Percentiles rank a stretch among this genome's conserved stretches.
phyloP scores from a whole-genome alignment of 2,888 invertebrate genomes.

The Dorcus parallelipipedus region DNA sequence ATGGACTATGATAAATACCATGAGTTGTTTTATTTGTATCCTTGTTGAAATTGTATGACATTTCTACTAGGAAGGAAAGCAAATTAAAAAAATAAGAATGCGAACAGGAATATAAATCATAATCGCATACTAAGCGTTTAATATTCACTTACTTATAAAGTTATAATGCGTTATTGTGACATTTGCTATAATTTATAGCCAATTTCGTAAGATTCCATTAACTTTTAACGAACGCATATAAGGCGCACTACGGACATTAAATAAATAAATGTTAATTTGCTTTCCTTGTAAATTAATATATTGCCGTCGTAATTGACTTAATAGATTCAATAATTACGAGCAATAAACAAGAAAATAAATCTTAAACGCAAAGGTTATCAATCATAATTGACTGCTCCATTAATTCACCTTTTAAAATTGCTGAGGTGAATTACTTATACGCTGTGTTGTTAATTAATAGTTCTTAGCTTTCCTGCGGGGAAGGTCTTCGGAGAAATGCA shows the following conservation, averaged over 20 bases:
- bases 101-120: background rate
- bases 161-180: conserved; percentile 24
- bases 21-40: too few species aligned
- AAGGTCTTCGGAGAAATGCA: too few species aligned
- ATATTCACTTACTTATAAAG: conserved; percentile 18
- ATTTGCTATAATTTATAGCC: conserved; percentile 22
- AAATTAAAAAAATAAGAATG: too few species aligned
- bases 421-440: too few species aligned
- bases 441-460: too few species aligned
- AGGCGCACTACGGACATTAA: conserved; percentile 12
- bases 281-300: conserved; percentile 26
- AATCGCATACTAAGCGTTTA: conserved; percentile 17
- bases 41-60: too few species aligned
- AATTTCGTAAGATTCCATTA: conserved; percentile 19
- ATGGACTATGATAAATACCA: too few species aligned
- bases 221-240: conserved; percentile 9
- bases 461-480: too few species aligned
- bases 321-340: conserved; percentile 25
- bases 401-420: background rate
- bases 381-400: conserved; percentile 19
- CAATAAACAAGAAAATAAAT: conserved; percentile 28
- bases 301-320: conserved; percentile 21
- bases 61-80: too few species aligned
- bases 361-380: conserved; percentile 20
- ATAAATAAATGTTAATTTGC: conserved; percentile 25